phyloP scores from a whole-genome alignment of 2,113 vertebrate genomes.

The Nansenia antarctica region DNA sequence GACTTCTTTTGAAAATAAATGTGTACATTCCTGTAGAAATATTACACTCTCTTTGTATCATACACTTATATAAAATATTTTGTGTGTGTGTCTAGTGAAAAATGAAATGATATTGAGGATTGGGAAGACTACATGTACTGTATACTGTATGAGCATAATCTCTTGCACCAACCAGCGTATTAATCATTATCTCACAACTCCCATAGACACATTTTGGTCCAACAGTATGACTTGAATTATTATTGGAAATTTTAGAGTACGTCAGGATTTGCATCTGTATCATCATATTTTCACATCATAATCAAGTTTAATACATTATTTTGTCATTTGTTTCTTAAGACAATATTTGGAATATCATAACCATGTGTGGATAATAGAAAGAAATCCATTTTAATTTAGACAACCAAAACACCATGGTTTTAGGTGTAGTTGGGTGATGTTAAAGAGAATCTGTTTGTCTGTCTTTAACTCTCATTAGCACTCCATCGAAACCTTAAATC shows the following conservation, averaged over 20 bases:
- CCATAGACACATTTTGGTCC: conserved; percentile 37
- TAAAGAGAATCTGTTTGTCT: background rate
- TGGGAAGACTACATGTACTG: background rate
- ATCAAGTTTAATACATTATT: background rate
- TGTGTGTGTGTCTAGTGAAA: conserved; percentile 12
- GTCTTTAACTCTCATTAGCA: conserved; percentile 29
- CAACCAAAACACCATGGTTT: background rate
- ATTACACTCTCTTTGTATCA: conserved; percentile 4
- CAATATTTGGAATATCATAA: conserved; percentile 7
- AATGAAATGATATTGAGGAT: conserved; percentile 16
- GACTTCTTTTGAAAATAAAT: conserved; percentile 41
- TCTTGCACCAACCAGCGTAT: background rate
- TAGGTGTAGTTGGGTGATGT: conserved; percentile 21
- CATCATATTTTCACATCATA: conserved; percentile 19
- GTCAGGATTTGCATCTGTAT: conserved; percentile 50
- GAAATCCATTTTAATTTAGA: background rate
- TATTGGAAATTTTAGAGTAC: conserved; percentile 1
- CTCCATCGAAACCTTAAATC: conserved; percentile 28
- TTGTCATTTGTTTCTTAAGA: background rate
- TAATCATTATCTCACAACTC: conserved; percentile 5
- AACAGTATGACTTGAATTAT: background rate
- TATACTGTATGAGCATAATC: conserved; percentile 14
- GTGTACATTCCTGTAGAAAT: conserved; percentile 28
- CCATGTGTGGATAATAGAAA: background rate
- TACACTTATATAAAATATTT: conserved; percentile 29